phyloP scores from a whole-genome alignment of 2,888 invertebrate genomes.

The Nasonovia ribisnigri region DNA sequence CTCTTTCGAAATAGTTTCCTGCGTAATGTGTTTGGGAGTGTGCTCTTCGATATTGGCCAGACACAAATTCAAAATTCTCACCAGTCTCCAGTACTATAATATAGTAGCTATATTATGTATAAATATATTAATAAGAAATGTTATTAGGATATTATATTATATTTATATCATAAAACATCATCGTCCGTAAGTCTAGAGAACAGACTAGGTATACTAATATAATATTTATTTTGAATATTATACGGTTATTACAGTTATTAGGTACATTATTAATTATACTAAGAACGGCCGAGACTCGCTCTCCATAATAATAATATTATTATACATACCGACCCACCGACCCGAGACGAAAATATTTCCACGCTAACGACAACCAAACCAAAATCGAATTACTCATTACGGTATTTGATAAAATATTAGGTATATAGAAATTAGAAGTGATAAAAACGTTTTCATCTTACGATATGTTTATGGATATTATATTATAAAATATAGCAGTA shows the following conservation, averaged over 20 bases:
- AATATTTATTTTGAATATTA: neutral
- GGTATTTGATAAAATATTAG: neutral
- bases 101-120: neutral
- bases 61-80: neutral
- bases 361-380: neutral
- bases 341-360: neutral
- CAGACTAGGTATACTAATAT: neutral
- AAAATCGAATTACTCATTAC: neutral
- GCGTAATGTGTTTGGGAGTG: neutral
- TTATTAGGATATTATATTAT: too few relatives aligned
- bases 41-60: neutral
- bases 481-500: neutral
- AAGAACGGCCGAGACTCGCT: neutral
- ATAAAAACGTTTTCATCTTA: neutral
- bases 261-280: neutral
- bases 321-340: neutral
- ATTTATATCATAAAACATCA: too few relatives aligned
- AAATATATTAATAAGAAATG: too few relatives aligned
- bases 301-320: neutral
- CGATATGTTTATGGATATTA: neutral
- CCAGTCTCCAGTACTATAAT: neutral
- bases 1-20: neutral
- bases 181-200: too few relatives aligned
- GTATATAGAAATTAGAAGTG: neutral
- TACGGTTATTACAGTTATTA: neutral